Conservation (phyloP, 2,797 vertebrate genomes). For the Mormyrops attenuatus region DNA sequence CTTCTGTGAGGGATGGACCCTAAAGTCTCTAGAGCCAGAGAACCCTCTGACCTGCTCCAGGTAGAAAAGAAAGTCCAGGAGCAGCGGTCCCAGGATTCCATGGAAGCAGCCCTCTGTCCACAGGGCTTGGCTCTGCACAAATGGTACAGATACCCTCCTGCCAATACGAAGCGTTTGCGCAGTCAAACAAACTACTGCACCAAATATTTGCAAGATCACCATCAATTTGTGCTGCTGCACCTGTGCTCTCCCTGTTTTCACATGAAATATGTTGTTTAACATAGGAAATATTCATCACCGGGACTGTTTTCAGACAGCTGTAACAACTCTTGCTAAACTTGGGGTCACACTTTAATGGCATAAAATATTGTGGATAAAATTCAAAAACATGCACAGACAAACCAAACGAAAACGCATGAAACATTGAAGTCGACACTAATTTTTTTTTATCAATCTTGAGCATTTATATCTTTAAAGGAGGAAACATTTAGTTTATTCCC, state of each 20-base stretch:
- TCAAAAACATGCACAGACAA: background rate
- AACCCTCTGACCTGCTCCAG: background rate
- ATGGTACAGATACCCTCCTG: background rate
- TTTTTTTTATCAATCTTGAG: background rate
- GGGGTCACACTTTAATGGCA: background rate
- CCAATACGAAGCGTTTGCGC: background rate
- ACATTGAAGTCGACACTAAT: background rate
- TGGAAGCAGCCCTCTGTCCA: background rate
- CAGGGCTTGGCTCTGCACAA: background rate
- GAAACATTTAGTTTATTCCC: background rate
- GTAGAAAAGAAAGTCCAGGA: background rate
- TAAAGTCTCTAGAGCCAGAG: background rate
- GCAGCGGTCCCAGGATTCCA: background rate
- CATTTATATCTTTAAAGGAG: background rate
- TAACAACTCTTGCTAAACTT: background rate
- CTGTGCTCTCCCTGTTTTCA: background rate
- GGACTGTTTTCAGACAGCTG: constrained; percentile 2
- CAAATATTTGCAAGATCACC: background rate
- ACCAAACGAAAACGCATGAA: background rate
- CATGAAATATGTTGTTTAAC: background rate
- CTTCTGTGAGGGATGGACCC: background rate
- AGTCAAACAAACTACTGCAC: background rate
- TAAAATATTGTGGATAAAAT: background rate
- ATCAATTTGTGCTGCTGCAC: background rate
- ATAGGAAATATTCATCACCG: background rate